Conservation (phyloP, 1,140 invertebrate species). For the Scaptomyza pallida region DNA sequence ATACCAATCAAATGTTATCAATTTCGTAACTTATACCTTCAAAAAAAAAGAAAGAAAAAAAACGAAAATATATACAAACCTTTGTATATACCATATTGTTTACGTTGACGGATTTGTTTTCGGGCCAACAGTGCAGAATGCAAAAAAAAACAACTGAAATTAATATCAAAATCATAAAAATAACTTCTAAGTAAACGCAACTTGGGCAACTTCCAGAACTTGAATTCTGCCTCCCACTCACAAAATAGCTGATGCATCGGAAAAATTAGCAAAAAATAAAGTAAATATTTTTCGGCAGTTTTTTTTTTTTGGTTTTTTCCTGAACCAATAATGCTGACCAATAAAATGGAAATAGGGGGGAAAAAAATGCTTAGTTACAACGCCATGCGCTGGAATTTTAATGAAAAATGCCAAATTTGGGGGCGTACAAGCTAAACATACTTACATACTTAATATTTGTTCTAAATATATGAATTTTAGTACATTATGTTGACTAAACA, state of each 20-base stretch:
- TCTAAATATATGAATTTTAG: conserved; percentile 16
- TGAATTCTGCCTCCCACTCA: conserved; percentile 15
- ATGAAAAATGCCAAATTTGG: neutral
- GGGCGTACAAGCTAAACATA: conserved; percentile 5
- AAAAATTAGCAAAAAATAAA: conserved; percentile 3
- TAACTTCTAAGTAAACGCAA: conserved; percentile 4
- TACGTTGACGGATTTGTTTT: conserved; percentile 4
- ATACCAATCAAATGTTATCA: neutral
- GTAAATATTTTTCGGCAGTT: conserved; percentile 8
- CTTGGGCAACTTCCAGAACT: neutral
- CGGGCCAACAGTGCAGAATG: neutral
- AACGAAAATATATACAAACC: neutral
- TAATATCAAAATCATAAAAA: neutral
- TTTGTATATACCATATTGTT: neutral
- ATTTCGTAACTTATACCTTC: neutral
- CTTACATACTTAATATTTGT: neutral
- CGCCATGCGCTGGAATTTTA: conserved; percentile 7
- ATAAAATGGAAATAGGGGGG: neutral
- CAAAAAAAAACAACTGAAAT: conserved; percentile 7
- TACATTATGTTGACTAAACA: conserved; percentile 48
- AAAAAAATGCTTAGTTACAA: conserved; percentile 11
- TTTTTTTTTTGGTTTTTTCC: too few species aligned
- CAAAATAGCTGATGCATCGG: conserved; percentile 16
- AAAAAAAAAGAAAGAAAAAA: too few species aligned
- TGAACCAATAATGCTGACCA: conserved; percentile 26